Conservation (phyloP, 2,113 vertebrate genomes). For the Noturus placidus region DNA sequence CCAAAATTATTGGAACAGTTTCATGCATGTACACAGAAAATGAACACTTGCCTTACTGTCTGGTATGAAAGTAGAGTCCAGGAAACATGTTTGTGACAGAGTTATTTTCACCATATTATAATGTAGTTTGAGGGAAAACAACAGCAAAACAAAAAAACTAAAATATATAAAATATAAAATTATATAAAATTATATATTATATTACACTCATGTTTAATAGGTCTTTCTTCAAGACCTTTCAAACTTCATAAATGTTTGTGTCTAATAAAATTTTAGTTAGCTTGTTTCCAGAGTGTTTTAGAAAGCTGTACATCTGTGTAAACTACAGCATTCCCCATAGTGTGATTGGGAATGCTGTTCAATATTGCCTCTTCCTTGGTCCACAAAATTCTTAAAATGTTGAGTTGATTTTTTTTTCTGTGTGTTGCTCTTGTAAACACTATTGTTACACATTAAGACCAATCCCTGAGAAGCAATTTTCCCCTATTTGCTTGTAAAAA, state of each 20-base stretch:
- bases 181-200: too few species aligned
- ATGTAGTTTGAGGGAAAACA: neutral
- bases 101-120: neutral
- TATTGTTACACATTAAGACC: neutral
- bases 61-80: neutral
- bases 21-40: neutral
- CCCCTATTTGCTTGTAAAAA: neutral
- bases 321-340: neutral
- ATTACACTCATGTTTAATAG: neutral
- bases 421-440: neutral
- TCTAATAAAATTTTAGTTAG: neutral
- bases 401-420: neutral
- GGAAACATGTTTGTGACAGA: neutral
- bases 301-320: neutral
- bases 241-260: neutral
- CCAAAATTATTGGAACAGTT: neutral
- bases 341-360: too few species aligned
- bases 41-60: neutral
- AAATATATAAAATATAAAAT: too few species aligned
- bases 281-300: neutral
- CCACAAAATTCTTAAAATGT: too few species aligned
- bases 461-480: neutral
- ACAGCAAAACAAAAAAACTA: neutral
- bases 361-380: neutral
- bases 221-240: neutral